phyloP scores from a whole-genome alignment of 1,140 invertebrate genomes.

The Telenomus remus region DNA sequence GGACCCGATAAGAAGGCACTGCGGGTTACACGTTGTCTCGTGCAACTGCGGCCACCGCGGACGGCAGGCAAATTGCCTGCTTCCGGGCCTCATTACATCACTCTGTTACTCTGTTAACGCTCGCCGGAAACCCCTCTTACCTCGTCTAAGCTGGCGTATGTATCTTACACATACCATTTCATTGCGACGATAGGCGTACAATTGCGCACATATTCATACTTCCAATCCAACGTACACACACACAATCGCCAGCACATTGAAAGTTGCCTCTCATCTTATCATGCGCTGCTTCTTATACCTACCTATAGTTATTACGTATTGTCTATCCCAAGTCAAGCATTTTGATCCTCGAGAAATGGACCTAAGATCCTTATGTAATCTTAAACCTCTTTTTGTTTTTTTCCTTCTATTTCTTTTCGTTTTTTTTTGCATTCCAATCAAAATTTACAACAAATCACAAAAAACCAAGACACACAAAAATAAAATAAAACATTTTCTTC shows the following conservation, averaged over 20 bases:
- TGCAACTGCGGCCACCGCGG: slow-evolving; percentile 70
- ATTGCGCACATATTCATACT: slow-evolving; percentile 47
- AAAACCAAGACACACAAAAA: too few species aligned
- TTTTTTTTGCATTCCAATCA: too few species aligned
- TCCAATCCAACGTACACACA: slow-evolving; percentile 38
- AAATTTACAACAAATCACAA: too few species aligned
- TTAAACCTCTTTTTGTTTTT: neutral
- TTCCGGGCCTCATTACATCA: slow-evolving; percentile 78
- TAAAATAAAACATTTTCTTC: too few species aligned
- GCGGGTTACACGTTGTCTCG: slow-evolving; percentile 72
- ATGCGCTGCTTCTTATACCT: slow-evolving; percentile 37
- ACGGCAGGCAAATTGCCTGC: slow-evolving; percentile 74
- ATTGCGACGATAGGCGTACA: slow-evolving; percentile 62
- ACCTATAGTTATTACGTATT: slow-evolving; percentile 39
- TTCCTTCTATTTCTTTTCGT: too few species aligned
- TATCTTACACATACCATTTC: slow-evolving; percentile 65
- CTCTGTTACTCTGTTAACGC: slow-evolving; percentile 77
- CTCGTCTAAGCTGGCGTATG: slow-evolving; percentile 70
- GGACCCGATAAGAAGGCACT: slow-evolving; percentile 66
- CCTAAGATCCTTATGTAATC: slow-evolving; percentile 28
- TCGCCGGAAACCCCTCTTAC: slow-evolving; percentile 75
- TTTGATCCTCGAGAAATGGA: slow-evolving; percentile 29
- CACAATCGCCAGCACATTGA: slow-evolving; percentile 44
- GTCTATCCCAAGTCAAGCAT: slow-evolving; percentile 26
- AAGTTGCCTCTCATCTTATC: slow-evolving; percentile 54